Conservation (phyloP, 2,888 invertebrate genomes). For the Dexiosoma caninum region DNA sequence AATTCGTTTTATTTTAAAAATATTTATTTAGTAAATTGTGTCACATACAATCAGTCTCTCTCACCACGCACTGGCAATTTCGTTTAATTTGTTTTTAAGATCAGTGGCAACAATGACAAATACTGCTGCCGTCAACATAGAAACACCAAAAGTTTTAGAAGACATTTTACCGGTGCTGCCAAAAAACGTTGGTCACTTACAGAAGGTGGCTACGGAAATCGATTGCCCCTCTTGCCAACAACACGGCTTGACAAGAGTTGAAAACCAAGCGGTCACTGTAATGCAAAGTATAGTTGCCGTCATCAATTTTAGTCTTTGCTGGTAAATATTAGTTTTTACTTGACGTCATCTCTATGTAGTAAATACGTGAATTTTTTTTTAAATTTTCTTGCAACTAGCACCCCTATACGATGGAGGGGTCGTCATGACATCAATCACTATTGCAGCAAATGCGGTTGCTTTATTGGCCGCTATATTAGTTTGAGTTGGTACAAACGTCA, state of each 20-base stretch:
- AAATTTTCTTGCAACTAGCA: slow-evolving; percentile 63
- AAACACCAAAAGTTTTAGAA: slow-evolving; percentile 44
- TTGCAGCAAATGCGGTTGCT: slow-evolving; percentile 74
- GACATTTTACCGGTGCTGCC: slow-evolving; percentile 68
- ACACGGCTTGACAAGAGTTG: slow-evolving; percentile 66
- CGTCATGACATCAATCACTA: slow-evolving; percentile 75
- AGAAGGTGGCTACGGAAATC: slow-evolving; percentile 68
- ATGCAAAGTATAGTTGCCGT: slow-evolving; percentile 68
- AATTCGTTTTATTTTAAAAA: slow-evolving; percentile 26
- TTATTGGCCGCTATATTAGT: slow-evolving; percentile 72
- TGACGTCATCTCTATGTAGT: not conserved
- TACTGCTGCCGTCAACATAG: slow-evolving; percentile 6
- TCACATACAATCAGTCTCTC: slow-evolving; percentile 46
- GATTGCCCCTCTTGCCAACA: slow-evolving; percentile 71
- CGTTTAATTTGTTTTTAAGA: not conserved
- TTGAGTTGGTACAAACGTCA: slow-evolving; percentile 74
- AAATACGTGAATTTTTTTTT: too few relatives aligned
- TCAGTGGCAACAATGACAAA: slow-evolving; percentile 18
- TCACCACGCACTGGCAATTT: slow-evolving; percentile 24
- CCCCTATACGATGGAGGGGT: slow-evolving; percentile 72
- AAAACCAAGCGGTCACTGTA: slow-evolving; percentile 68
- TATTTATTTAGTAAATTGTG: slow-evolving; percentile 45
- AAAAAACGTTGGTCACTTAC: slow-evolving; percentile 70
- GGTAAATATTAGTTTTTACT: slow-evolving; percentile 65
- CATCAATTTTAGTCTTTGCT: slow-evolving; percentile 71